phyloP scores from a whole-genome alignment of 1,140 invertebrate genomes.

The Saccostrea glomerata region DNA sequence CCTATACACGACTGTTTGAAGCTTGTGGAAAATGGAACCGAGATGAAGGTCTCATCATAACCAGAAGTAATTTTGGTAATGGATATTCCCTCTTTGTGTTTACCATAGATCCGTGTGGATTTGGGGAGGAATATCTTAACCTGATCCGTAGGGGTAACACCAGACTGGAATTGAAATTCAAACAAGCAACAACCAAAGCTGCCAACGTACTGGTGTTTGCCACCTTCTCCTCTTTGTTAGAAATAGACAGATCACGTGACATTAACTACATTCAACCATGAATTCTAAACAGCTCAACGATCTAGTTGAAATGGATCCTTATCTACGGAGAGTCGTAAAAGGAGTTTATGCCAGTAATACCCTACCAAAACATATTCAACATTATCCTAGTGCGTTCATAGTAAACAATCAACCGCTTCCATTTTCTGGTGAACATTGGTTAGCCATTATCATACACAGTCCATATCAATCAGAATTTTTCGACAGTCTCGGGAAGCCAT shows the following conservation, averaged over 20 bases:
- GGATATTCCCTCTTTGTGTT: constrained; percentile 48
- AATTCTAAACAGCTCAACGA: constrained; percentile 45
- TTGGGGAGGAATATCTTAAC: too few species aligned
- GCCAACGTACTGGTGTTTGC: too few species aligned
- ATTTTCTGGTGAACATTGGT: constrained; percentile 46
- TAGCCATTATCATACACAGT: constrained; percentile 35
- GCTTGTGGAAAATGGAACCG: constrained; percentile 49
- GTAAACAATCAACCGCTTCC: constrained; percentile 45
- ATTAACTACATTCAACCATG: too few species aligned
- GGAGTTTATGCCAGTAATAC: constrained; percentile 41
- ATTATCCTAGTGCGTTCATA: constrained; percentile 42
- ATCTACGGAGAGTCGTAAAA: constrained; percentile 34
- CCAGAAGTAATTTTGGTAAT: constrained; percentile 36
- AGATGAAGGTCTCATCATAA: constrained; percentile 40
- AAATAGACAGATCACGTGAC: too few species aligned
- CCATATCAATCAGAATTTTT: constrained; percentile 34
- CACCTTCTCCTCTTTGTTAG: too few species aligned
- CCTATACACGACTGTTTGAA: constrained; percentile 49
- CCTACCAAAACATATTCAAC: constrained; percentile 6
- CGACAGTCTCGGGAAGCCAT: constrained; percentile 44
- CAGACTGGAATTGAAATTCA: constrained; percentile 50
- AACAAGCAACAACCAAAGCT: too few species aligned
- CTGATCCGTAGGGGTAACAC: constrained; percentile 44
- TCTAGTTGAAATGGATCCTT: constrained; percentile 12
- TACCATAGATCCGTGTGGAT: constrained; percentile 48